A percentile compares a stretch with the other conserved stretches of the same genome.
These are phyloP conservation scores for Carollia perspicillata DNA, from an alignment of 2,113 vertebrate species.

Conservation along the genomic window DNA sequence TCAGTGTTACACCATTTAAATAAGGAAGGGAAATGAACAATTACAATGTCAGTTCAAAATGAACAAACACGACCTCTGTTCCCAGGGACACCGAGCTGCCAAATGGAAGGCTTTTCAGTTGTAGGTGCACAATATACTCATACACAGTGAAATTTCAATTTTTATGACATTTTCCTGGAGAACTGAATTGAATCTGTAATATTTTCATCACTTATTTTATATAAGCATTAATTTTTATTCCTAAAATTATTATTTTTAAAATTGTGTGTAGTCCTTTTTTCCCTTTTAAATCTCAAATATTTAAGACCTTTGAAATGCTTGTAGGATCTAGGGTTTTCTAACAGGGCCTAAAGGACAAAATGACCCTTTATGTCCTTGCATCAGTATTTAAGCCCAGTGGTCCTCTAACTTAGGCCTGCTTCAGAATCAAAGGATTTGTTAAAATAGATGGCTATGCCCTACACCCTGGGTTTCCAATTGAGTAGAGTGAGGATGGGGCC, in stretches of 20 bases:
- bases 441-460: neutral
- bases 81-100: neutral
- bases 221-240: neutral
- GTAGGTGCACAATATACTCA: neutral
- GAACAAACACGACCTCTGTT: neutral
- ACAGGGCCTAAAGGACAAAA: neutral
- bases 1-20: slow-evolving; percentile 6
- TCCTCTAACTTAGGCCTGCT: neutral
- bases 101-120: neutral
- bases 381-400: neutral
- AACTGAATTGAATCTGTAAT: neutral
- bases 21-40: neutral
- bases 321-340: neutral
- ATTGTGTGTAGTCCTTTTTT: neutral
- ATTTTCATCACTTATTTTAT: neutral
- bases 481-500: neutral
- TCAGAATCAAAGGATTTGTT: neutral
- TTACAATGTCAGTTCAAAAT: neutral
- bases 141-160: neutral
- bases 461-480: neutral
- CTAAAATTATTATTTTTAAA: neutral
- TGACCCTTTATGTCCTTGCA: neutral
- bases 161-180: neutral
- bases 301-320: neutral
- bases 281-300: neutral